These are phyloP conservation scores for Drosophila bocki DNA, from an alignment of 1,140 invertebrate species.

Conservation along the genomic window DNA sequence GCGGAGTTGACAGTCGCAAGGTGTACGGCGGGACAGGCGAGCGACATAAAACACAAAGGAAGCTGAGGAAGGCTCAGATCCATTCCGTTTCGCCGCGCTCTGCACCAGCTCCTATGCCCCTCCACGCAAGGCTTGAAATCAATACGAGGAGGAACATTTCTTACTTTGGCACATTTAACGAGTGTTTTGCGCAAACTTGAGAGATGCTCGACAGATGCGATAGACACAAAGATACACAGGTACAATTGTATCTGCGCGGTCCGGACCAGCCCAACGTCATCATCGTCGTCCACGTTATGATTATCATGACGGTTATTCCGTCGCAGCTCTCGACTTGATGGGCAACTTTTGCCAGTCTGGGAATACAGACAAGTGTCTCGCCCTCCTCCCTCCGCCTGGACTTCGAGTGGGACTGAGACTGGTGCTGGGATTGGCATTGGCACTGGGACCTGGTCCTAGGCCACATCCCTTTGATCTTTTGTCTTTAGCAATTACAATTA, in stretches of 20 bases:
- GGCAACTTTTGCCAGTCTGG: conserved; percentile 55
- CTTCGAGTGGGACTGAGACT: too few relatives aligned
- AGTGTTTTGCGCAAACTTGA: conserved; percentile 78
- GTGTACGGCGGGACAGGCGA: conserved; percentile 66
- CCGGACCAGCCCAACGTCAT: conserved; percentile 26
- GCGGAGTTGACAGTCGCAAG: conserved; percentile 63
- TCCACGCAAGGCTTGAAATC: conserved; percentile 57
- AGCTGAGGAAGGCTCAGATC: conserved; percentile 16
- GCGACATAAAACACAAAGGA: conserved; percentile 69
- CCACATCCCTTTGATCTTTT: conserved; percentile 75
- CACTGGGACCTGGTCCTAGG: conserved; percentile 18
- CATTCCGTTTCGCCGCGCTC: not conserved
- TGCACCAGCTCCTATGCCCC: conserved; percentile 2
- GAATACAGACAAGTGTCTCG: conserved; percentile 41
- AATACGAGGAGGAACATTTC: conserved; percentile 70
- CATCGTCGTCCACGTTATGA: conserved; percentile 50
- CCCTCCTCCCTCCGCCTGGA: not conserved
- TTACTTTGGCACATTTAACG: conserved; percentile 82
- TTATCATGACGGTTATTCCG: conserved; percentile 63
- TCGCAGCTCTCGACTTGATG: conserved; percentile 52
- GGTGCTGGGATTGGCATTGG: not conserved
- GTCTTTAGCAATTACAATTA: conserved; percentile 81
- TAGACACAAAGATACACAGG: conserved; percentile 45
- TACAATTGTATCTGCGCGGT: conserved; percentile 60
- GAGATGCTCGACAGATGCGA: conserved; percentile 25